Base-by-base conservation (phyloP, 1,140 invertebrate species). In the Maconellicoccus hirsutus region DNA sequence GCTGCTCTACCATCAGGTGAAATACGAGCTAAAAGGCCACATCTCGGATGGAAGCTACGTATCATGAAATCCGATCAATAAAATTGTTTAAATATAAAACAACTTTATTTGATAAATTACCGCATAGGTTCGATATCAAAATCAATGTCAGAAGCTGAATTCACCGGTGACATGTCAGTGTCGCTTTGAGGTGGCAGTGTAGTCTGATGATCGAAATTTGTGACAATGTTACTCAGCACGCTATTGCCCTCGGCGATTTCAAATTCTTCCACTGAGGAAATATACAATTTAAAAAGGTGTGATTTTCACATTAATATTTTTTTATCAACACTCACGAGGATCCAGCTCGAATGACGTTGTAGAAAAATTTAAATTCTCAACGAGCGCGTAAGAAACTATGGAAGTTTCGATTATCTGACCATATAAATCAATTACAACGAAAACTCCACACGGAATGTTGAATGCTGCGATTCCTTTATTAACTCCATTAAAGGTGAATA, bases 331-430 rank as follows among this genome's bases (percentile, higher is more conserved):
- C 33, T 22, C 22, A n/a, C 21, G 70, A n/a, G 38, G 70, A 22
- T 42, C 70, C n/a, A 26, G 16, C 21, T 66, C 61, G 25, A 6
- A 23, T 10, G 61, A 66, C 6, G 25, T 25, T 1, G 61, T 25
- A 23, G 70, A 39, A 66, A 72, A 33, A 33, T 38, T 14, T 16
- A 38, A 33, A 33, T 38, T 27, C 19, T 71, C 52, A 2, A 63
- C 12, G 79, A 78, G 29, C 78, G 80, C 26, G 83, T 84, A 42
- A 42, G 70, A 70, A 26, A 92, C 88, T 70, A 91, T 89, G 0
- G 87, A 88, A 10, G 96, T 88, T 83, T 96, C 93, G 7, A 92
- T 88, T 81, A 93, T 96, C 79, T 94, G 93, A 1, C 93, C 93
- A 80, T 94, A 96, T 77, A 98, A 82, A 81, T 96, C 92, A 25